Evolutionary conservation across 2,113 vertebrate species (phyloP).

Genomic region (Cettia cetti): DNA sequence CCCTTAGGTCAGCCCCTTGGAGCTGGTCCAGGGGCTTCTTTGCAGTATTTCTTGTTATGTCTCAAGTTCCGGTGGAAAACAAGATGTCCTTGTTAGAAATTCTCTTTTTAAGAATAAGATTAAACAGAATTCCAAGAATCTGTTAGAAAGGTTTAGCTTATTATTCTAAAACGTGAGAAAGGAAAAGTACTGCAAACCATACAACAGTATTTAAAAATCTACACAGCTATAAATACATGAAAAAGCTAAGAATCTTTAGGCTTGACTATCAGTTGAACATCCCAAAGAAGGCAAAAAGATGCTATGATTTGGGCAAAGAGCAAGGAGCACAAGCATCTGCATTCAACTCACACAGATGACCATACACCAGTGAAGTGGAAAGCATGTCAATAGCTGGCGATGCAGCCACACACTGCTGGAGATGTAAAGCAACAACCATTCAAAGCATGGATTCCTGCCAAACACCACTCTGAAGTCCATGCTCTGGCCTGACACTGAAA

Average conservation of each 20-base stretch:
- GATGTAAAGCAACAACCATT: not conserved
- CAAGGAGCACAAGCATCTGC: not conserved
- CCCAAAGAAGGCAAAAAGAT: not conserved
- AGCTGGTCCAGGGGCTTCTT: not conserved
- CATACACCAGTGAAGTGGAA: not conserved
- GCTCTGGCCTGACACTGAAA: not conserved
- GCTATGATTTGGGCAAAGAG: not conserved
- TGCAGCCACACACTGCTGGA: not conserved
- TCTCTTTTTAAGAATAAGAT: not conserved
- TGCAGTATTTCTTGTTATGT: not conserved
- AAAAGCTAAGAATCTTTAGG: not conserved
- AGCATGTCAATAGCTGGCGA: not conserved
- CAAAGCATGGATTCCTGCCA: not conserved
- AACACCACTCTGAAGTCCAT: not conserved
- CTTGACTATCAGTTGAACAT: not conserved
- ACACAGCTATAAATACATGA: not conserved
- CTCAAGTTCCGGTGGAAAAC: not conserved
- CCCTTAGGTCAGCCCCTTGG: not conserved
- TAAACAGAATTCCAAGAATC: not conserved
- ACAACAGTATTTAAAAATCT: not conserved
- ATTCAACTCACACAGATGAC: not conserved
- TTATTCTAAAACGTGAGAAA: not conserved
- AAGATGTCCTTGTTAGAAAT: not conserved
- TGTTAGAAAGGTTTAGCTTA: not conserved
- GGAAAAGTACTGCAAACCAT: not conserved